phyloP scores from a whole-genome alignment of 2,797 vertebrate genomes.

The Chelmon rostratus region DNA sequence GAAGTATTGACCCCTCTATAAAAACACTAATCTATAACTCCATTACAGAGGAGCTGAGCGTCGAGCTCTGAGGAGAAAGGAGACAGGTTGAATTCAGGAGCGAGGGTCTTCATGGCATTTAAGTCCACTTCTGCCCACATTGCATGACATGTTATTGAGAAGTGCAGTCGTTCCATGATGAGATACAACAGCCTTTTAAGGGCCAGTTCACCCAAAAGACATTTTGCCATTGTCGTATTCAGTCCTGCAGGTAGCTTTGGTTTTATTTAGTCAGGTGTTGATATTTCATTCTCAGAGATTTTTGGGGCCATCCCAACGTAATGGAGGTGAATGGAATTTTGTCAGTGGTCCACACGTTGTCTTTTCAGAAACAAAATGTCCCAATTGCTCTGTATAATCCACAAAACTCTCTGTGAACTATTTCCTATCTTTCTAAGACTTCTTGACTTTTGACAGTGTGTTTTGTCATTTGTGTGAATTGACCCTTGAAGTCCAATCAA shows the following conservation, averaged over 20 bases:
- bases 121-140: not conserved
- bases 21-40: slow-evolving; percentile 81
- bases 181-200: not conserved
- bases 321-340: not conserved
- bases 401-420: not conserved
- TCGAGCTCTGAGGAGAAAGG: slow-evolving; percentile 40
- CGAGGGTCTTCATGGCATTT: slow-evolving; percentile 9
- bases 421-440: no score
- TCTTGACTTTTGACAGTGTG: not conserved
- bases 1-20: slow-evolving; percentile 81
- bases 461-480: not conserved
- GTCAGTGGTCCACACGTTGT: not conserved
- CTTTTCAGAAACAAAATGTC: no score
- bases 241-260: not conserved
- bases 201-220: not conserved
- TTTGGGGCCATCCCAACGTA: not conserved
- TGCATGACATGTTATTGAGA: slow-evolving; percentile 13
- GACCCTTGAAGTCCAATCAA: not conserved
- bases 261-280: not conserved
- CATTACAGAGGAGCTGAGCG: slow-evolving; percentile 72
- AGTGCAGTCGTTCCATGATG: not conserved
- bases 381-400: not conserved
- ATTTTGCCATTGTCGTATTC: not conserved
- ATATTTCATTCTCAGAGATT: not conserved
- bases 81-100: slow-evolving; percentile 20